phyloP scores from a whole-genome alignment of 30 jellyfish, hydroid and myxozoan species.

The Hydractinia symbiolongicarpus region DNA sequence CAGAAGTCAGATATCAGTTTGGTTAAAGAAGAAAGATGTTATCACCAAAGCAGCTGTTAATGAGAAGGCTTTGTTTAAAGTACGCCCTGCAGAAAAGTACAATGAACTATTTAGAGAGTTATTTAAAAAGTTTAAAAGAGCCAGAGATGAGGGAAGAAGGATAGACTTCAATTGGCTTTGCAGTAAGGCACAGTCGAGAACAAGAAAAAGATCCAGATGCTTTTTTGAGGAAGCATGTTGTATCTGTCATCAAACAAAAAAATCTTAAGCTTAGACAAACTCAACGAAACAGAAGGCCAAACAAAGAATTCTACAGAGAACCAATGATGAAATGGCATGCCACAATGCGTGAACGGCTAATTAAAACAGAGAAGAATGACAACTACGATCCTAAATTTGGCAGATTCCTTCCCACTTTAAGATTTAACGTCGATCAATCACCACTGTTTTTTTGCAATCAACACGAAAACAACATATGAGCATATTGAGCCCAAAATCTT shows the following conservation, averaged over 20 bases:
- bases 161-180: background rate
- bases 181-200: background rate
- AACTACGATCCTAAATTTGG: constrained; percentile 46
- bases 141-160: background rate
- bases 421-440: constrained; percentile 49
- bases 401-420: constrained; percentile 24
- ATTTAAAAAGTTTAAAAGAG: background rate
- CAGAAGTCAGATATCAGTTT: background rate
- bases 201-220: background rate
- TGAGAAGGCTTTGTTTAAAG: background rate
- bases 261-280: too few species aligned
- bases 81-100: background rate
- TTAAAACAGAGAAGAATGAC: constrained; percentile 25
- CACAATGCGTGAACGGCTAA: constrained; percentile 26
- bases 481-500: background rate
- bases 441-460: constrained; percentile 44
- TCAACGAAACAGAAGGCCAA: constrained; percentile 25
- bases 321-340: constrained; percentile 34
- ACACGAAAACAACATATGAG: constrained; percentile 34
- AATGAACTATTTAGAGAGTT: background rate
- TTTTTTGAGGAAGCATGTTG: too few species aligned
- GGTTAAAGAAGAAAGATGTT: background rate
- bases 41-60: background rate
- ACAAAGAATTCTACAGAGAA: background rate
- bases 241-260: too few species aligned